Percentiles rank a stretch among this genome's conserved stretches.
phyloP scores from a whole-genome alignment of 2,888 invertebrate species.

The Hylaea fasciaria region DNA sequence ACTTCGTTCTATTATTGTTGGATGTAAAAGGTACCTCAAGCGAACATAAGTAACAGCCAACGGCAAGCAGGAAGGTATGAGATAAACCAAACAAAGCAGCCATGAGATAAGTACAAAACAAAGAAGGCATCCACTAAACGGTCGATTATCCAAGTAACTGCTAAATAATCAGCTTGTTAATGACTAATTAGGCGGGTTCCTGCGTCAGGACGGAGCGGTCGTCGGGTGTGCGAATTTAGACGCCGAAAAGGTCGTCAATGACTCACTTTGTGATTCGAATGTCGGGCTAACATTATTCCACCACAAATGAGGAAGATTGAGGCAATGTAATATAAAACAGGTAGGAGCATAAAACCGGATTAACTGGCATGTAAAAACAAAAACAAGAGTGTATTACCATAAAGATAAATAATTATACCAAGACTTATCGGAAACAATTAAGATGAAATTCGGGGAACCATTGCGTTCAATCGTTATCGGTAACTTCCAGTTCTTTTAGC shows the following conservation, averaged over 20 bases:
- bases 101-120: slow-evolving; percentile 11
- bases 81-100: not conserved
- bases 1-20: not conserved
- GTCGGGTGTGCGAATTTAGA: slow-evolving; percentile 78
- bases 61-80: not conserved
- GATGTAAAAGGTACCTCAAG: slow-evolving; percentile 21
- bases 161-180: slow-evolving; percentile 29
- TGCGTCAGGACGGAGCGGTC: slow-evolving; percentile 55
- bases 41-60: not conserved
- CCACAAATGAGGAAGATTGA: slow-evolving; percentile 34
- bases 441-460: not conserved
- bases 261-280: slow-evolving; percentile 63
- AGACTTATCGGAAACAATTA: not conserved
- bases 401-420: not conserved
- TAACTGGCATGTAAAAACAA: not conserved
- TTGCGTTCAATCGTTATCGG: not conserved
- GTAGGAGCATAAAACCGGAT: slow-evolving; percentile 14
- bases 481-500: slow-evolving; percentile 4
- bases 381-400: not conserved
- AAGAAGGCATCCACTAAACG: slow-evolving; percentile 12
- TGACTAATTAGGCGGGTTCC: slow-evolving; percentile 58
- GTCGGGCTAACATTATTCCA: slow-evolving; percentile 33
- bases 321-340: slow-evolving; percentile 33
- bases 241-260: slow-evolving; percentile 72
- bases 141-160: slow-evolving; percentile 16